Conservation (phyloP, 2,113 vertebrate species). For the Neolamprologus toae region DNA sequence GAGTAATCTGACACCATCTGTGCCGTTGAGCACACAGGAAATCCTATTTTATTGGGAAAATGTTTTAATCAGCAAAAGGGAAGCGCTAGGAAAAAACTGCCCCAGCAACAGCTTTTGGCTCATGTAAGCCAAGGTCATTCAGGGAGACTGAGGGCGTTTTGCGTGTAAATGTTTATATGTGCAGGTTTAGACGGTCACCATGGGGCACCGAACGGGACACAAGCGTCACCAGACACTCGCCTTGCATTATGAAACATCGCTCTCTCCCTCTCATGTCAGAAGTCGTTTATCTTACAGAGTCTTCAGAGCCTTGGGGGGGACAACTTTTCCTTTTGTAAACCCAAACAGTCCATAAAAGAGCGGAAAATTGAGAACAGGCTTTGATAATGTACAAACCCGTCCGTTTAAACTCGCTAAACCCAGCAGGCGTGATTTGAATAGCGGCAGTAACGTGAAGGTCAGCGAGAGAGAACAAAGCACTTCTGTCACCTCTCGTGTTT, state of each 20-base stretch:
- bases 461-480: constrained; percentile 12
- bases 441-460: constrained; percentile 13
- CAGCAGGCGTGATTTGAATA: background rate
- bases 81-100: background rate
- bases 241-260: background rate
- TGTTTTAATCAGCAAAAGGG: constrained; percentile 28
- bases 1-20: constrained; percentile 52
- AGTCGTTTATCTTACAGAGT: background rate
- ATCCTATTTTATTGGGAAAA: constrained; percentile 36
- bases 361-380: background rate
- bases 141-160: background rate
- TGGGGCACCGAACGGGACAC: background rate
- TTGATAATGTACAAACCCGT: constrained; percentile 17
- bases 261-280: background rate
- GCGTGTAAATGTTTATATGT: background rate
- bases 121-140: constrained; percentile 13
- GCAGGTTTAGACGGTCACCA: background rate
- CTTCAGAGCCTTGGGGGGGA: background rate
- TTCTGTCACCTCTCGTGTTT: background rate
- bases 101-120: background rate
- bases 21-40: constrained; percentile 8
- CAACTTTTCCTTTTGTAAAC: background rate
- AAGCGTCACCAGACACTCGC: background rate
- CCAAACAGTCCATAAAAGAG: background rate
- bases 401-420: background rate